Conservation (phyloP, 2,797 vertebrate species). For the Prunella strophiata region DNA sequence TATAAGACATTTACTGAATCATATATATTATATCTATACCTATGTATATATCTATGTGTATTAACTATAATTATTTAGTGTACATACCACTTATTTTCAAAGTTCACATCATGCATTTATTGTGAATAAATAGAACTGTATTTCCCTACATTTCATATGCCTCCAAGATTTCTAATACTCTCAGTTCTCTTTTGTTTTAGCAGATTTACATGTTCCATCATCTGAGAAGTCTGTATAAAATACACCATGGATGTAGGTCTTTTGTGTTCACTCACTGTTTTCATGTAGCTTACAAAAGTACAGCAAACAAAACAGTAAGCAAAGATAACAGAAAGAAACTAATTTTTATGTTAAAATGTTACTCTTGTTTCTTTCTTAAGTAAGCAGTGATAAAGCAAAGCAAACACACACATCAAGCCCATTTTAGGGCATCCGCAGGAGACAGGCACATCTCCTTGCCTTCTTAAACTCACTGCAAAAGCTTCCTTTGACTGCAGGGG, state of each 20-base stretch:
- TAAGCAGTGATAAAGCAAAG: neutral
- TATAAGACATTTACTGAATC: neutral
- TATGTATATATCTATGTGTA: neutral
- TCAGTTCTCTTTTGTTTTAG: neutral
- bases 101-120: neutral
- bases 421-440: neutral
- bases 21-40: neutral
- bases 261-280: neutral
- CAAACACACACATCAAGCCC: neutral
- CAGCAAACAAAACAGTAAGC: neutral
- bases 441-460: neutral
- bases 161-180: neutral
- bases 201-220: neutral
- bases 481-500: constrained; percentile 14
- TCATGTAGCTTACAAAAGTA: neutral
- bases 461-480: constrained; percentile 2
- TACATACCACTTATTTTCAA: neutral
- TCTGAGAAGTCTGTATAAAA: neutral
- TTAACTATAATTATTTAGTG: neutral
- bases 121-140: neutral
- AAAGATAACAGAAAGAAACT: neutral
- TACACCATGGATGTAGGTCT: neutral
- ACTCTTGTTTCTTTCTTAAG: neutral
- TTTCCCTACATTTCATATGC: neutral
- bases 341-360: neutral